A percentile compares a stretch with the other conserved stretches of the same genome.
phyloP scores from a whole-genome alignment of 2,888 invertebrate genomes.

The Fabriciana adippe region DNA sequence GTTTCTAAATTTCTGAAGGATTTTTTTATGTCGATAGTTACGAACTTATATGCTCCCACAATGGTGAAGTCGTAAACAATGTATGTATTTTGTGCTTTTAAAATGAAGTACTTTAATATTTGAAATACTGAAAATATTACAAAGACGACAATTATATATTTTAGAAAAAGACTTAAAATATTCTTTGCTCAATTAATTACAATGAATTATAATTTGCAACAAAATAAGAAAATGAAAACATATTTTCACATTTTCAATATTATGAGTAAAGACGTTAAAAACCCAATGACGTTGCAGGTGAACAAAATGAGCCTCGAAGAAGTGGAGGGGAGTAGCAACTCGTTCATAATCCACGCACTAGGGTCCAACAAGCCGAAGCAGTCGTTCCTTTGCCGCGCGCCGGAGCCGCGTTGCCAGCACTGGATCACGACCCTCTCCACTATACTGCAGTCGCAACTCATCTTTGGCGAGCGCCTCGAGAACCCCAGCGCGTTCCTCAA shows the following conservation, averaged over 20 bases:
- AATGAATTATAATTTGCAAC: background rate
- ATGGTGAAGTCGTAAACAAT: too few species aligned
- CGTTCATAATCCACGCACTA: constrained; percentile 84
- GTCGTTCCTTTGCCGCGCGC: constrained; percentile 90
- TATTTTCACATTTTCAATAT: too few species aligned
- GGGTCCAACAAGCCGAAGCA: constrained; percentile 89
- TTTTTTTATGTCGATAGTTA: too few species aligned
- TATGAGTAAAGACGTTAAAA: too few species aligned
- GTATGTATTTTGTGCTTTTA: too few species aligned
- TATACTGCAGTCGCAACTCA: constrained; percentile 95
- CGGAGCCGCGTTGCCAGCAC: constrained; percentile 87
- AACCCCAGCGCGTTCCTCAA: constrained; percentile 88
- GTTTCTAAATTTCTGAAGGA: too few species aligned
- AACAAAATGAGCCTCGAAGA: constrained; percentile 96
- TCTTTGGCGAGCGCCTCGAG: constrained; percentile 96
- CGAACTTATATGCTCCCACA: too few species aligned
- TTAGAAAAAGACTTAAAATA: too few species aligned
- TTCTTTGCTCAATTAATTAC: too few species aligned
- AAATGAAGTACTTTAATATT: too few species aligned
- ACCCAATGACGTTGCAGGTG: constrained; percentile 83
- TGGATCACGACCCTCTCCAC: constrained; percentile 93
- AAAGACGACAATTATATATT: background rate
- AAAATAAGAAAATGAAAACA: too few species aligned
- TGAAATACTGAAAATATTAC: background rate
- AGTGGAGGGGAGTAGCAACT: constrained; percentile 57